These are phyloP conservation scores for Sebastes steindachneri DNA, from an alignment of 2,797 vertebrate species.

Conservation along the genomic window DNA sequence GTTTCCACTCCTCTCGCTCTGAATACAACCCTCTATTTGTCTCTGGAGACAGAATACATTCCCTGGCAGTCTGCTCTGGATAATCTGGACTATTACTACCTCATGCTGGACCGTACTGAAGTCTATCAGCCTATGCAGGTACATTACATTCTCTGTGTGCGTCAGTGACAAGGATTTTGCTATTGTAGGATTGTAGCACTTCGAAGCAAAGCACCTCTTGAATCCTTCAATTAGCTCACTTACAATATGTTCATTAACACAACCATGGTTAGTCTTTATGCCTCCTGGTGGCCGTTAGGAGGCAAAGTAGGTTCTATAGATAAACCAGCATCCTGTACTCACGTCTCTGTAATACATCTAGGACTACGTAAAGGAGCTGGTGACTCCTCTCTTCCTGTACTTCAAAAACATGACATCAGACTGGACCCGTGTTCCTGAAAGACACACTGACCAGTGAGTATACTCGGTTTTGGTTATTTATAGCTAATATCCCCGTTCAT, in stretches of 20 bases:
- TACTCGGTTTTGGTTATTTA: neutral
- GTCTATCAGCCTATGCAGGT: constrained; percentile 89
- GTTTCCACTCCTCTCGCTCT: constrained; percentile 80
- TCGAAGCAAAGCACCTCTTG: neutral
- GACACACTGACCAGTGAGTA: constrained; percentile 83
- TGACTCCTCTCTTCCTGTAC: constrained; percentile 80
- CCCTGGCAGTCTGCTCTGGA: constrained; percentile 88
- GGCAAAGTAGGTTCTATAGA: neutral
- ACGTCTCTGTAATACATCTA: constrained; percentile 40
- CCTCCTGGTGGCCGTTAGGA: neutral
- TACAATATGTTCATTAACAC: neutral
- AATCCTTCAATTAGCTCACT: neutral
- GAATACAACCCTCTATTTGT: constrained; percentile 86
- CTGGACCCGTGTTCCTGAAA: constrained; percentile 51
- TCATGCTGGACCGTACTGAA: constrained; percentile 89
- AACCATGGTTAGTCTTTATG: neutral
- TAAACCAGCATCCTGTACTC: neutral
- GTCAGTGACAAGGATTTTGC: neutral
- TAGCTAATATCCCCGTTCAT: too few relatives aligned
- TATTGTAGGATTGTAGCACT: neutral
- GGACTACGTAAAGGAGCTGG: constrained; percentile 85
- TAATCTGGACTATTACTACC: constrained; percentile 86
- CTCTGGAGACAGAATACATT: constrained; percentile 80
- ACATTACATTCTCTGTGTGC: neutral
- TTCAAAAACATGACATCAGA: constrained; percentile 67